These are phyloP conservation scores for Epinephelus lanceolatus DNA, from an alignment of 2,113 vertebrate genomes.

Conservation along the genomic window DNA sequence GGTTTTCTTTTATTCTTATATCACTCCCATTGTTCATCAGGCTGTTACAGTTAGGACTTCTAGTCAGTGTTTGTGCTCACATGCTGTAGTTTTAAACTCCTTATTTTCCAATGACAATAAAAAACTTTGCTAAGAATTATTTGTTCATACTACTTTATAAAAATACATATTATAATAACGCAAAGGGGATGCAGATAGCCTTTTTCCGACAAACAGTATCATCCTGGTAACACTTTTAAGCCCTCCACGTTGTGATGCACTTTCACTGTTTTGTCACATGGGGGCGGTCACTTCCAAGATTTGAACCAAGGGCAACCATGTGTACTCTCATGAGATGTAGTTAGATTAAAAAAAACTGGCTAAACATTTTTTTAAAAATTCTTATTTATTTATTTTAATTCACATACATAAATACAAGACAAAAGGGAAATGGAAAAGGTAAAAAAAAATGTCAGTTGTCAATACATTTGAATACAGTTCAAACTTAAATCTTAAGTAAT, in stretches of 20 bases:
- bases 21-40: not conserved
- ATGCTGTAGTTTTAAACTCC: not conserved
- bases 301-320: not conserved
- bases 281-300: not conserved
- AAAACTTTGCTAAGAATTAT: conserved; percentile 3
- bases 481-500: too few relatives aligned
- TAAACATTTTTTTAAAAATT: too few relatives aligned
- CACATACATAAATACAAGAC: too few relatives aligned
- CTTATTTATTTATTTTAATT: too few relatives aligned
- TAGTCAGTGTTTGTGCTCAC: not conserved
- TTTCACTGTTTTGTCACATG: conserved; percentile 1
- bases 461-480: too few relatives aligned
- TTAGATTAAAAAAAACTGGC: too few relatives aligned
- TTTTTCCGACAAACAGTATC: not conserved
- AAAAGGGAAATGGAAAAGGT: too few relatives aligned
- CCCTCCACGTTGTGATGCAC: not conserved
- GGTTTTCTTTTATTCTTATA: not conserved
- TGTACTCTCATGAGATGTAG: not conserved
- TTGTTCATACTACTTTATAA: not conserved
- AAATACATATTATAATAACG: not conserved
- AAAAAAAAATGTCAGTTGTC: too few relatives aligned
- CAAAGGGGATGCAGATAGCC: not conserved
- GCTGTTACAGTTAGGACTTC: not conserved
- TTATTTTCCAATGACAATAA: conserved; percentile 30
- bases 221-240: not conserved